These are phyloP conservation scores for Pagetopsis macropterus DNA, from an alignment of 2,797 vertebrate genomes.

Conservation along the genomic window DNA sequence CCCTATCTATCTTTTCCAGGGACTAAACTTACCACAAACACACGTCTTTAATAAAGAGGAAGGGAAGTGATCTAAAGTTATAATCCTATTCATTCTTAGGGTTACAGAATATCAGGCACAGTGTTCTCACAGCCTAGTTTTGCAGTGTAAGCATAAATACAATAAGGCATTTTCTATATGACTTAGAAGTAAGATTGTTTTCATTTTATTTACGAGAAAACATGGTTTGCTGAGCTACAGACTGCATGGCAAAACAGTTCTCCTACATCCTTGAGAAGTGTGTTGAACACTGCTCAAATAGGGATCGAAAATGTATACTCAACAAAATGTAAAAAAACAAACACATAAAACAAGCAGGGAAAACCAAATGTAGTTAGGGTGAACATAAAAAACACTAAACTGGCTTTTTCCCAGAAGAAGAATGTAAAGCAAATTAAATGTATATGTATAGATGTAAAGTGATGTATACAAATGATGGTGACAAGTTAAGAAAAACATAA, in stretches of 20 bases:
- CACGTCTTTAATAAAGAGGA: slow-evolving; percentile 13
- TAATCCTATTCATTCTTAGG: slow-evolving; percentile 34
- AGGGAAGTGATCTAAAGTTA: slow-evolving; percentile 22
- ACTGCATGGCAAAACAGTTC: slow-evolving; percentile 17
- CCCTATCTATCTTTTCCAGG: background rate
- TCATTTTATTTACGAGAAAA: slow-evolving; percentile 37
- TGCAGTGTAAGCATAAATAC: slow-evolving; percentile 24
- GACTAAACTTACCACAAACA: slow-evolving; percentile 21
- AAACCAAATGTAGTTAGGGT: background rate
- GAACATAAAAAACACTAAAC: slow-evolving; percentile 1
- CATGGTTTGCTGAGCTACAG: slow-evolving; percentile 5
- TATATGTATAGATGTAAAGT: background rate
- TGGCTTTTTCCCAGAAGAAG: slow-evolving; percentile 4
- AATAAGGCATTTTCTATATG: slow-evolving; percentile 17
- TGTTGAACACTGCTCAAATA: slow-evolving; percentile 7
- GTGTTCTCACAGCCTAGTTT: slow-evolving; percentile 9
- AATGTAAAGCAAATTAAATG: background rate
- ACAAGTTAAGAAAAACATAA: background rate
- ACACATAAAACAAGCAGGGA: background rate
- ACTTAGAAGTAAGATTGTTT: background rate
- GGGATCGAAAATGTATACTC: background rate
- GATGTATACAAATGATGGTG: background rate
- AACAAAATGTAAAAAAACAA: background rate
- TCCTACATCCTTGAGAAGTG: slow-evolving; percentile 1
- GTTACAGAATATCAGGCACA: slow-evolving; percentile 24